These are phyloP conservation scores for Pituophis catenifer DNA, from an alignment of 2,113 vertebrate genomes.

Conservation along the genomic window DNA sequence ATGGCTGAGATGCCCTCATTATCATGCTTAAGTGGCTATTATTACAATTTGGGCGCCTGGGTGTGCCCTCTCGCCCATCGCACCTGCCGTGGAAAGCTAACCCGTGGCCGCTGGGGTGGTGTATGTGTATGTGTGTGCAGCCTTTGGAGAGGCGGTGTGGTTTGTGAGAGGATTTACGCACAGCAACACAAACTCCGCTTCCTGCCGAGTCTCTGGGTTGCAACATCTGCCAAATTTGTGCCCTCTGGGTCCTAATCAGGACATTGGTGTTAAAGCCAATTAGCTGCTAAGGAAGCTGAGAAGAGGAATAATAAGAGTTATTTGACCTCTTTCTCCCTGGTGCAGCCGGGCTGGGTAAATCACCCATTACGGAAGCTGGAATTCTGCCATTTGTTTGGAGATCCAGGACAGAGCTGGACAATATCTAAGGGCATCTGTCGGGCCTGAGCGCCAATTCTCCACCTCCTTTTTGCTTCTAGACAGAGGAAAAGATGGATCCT, in stretches of 20 bases:
- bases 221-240: neutral
- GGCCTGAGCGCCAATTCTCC: neutral
- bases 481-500: no score
- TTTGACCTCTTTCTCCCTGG: neutral
- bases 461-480: neutral
- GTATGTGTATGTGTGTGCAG: neutral
- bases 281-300: no score
- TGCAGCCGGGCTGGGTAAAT: neutral
- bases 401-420: neutral
- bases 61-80: neutral
- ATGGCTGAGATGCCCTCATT: conserved; percentile 30
- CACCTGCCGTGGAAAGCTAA: neutral
- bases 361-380: neutral
- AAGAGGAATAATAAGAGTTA: neutral
- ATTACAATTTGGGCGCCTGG: neutral
- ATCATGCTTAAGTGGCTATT: conserved; percentile 7
- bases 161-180: neutral
- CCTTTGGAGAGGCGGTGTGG: neutral
- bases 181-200: no score
- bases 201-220: neutral
- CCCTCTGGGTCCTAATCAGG: neutral
- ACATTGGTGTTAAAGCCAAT: neutral
- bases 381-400: neutral
- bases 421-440: no score
- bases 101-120: neutral